A percentile compares a stretch with the other conserved stretches of the same genome.
phyloP scores from a whole-genome alignment of 1,140 invertebrate species.

The Apocrypta bakeri region DNA sequence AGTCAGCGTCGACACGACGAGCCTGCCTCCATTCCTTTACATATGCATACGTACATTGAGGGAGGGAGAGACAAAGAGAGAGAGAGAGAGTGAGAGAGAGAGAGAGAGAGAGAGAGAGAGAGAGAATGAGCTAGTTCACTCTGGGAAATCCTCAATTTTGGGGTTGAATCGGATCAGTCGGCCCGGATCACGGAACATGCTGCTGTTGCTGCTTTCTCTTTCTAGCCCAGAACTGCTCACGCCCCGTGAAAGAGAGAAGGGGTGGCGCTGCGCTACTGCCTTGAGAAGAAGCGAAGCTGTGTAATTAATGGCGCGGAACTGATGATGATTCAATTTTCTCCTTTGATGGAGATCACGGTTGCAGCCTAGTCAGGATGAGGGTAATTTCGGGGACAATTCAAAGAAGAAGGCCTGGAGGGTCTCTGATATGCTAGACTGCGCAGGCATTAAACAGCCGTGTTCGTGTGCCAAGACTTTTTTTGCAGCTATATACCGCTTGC shows the following conservation, averaged over 20 bases:
- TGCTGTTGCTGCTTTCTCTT: background rate
- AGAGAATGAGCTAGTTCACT: background rate
- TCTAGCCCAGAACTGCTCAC: background rate
- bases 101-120: background rate
- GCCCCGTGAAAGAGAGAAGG: background rate
- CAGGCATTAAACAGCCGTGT: background rate
- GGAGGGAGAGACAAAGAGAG: no score
- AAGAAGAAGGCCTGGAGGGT: background rate
- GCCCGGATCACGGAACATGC: background rate
- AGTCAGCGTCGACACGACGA: no score
- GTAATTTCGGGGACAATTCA: slow-evolving; percentile 25
- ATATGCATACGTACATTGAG: background rate
- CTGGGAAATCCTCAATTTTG: slow-evolving; percentile 6
- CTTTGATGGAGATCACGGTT: slow-evolving; percentile 37
- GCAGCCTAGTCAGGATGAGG: background rate
- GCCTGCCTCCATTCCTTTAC: background rate
- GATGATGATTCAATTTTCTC: slow-evolving; percentile 50
- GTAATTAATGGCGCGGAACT: slow-evolving; percentile 48
- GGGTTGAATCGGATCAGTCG: slow-evolving; percentile 20
- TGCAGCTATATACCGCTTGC: no score
- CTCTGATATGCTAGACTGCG: background rate
- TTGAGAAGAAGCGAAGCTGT: slow-evolving; percentile 1
- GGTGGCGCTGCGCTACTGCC: background rate
- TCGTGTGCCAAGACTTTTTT: slow-evolving; percentile 16
- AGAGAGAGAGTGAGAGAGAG: no score